Conservation (phyloP, 1,140 invertebrate genomes). For the Kradibia gibbosae region DNA sequence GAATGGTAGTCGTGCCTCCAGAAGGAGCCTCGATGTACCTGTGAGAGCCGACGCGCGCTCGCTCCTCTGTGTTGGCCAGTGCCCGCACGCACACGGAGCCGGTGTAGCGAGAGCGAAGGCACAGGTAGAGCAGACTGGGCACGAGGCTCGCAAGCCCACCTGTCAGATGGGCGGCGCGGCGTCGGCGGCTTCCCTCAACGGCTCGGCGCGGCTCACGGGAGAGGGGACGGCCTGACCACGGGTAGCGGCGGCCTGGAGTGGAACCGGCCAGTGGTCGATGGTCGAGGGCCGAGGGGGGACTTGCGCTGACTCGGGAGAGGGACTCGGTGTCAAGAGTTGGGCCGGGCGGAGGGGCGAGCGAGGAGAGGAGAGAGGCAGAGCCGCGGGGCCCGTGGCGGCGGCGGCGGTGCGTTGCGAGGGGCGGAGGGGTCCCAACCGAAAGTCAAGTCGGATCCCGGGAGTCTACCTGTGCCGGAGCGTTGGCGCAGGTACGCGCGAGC, state of each 20-base stretch:
- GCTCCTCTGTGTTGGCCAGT: background rate
- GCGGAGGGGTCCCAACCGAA: slow-evolving; percentile 6
- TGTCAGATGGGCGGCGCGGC: slow-evolving; percentile 17
- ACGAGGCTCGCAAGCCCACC: slow-evolving; percentile 31
- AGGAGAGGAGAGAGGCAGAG: too few species aligned
- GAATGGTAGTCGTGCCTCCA: slow-evolving; percentile 42
- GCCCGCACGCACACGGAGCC: background rate
- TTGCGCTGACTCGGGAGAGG: too few species aligned
- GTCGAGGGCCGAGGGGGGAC: too few species aligned
- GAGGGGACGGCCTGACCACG: background rate
- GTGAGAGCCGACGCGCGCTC: too few species aligned
- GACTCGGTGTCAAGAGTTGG: too few species aligned
- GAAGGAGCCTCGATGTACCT: slow-evolving; percentile 19
- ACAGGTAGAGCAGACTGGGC: background rate
- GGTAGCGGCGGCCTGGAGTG: background rate
- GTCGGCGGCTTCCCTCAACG: too few species aligned
- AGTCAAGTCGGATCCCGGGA: slow-evolving; percentile 22
- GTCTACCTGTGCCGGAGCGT: background rate
- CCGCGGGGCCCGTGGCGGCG: too few species aligned
- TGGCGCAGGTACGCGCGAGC: background rate
- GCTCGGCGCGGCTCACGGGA: background rate
- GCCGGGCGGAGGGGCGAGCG: too few species aligned
- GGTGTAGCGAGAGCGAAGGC: background rate
- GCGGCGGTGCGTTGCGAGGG: background rate
- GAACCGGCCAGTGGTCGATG: too few species aligned